Evolutionary conservation across 2,113 vertebrate genomes (phyloP), one percentile per base, ranked within the genome.

Genomic region (Andinoacara biseriatus): DNA sequence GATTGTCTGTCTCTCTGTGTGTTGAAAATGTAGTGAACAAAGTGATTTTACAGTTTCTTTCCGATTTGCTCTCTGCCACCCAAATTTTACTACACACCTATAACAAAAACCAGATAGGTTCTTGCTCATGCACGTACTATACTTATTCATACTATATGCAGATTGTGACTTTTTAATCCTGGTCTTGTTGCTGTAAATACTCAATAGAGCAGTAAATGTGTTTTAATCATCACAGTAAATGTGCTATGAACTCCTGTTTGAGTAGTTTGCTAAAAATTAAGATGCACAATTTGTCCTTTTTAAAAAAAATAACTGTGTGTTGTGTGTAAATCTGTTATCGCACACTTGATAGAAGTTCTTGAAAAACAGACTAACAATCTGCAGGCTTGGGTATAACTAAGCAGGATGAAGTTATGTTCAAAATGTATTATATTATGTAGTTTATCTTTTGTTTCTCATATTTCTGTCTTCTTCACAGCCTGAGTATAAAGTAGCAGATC

Each of bases 401-500:
- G 40, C 11, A 43, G 40, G 40, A 43, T 43, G 40, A 46, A 14
- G 11, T 46, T 46, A 46, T 46, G 43, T 8, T 46, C 5, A 46
- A 46, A 46, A 14, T 46, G 43, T 4, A 14, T 13, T 46, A 49
- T 5, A 49, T 15, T 15, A 49, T 15, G 5, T 43, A 29, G 24
- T 49, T 24, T 9, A 29, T 67, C 1, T 18, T 29, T 49, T 49
- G 22, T 49, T 69, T 69, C 46, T 62, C 22, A 15, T 33, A 20
- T 69, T 60, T 78, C 14, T 75, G 3, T 72, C 0, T 67, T 67
- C 13, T 54, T 60, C 62, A 20, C 92, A 99, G 97, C 98, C 97
- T 31, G 95, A 98, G 85, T 97, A 95, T 74, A 99, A 98, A 90
- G 96, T 83, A 0, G 91, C 97, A n/a, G 97, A 99, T 91, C 97